phyloP scores from a whole-genome alignment of 2,888 invertebrate genomes.

The Amphipyra berbera region DNA sequence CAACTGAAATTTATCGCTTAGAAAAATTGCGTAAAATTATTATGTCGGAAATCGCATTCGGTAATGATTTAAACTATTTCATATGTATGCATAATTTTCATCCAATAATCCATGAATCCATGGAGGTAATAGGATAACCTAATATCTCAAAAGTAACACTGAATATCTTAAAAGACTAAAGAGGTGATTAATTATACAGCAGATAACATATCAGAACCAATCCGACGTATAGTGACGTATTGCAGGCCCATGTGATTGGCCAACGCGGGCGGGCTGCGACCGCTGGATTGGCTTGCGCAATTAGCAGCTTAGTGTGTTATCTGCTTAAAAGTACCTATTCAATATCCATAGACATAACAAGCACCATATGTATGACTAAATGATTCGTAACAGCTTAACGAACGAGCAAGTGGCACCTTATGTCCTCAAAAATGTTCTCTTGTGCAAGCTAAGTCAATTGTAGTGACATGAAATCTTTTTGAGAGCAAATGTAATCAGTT shows the following conservation, averaged over 20 bases:
- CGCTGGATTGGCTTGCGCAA: conserved; percentile 45
- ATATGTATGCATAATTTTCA: neutral
- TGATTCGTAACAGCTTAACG: neutral
- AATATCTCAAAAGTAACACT: conserved; percentile 15
- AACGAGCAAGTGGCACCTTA: neutral
- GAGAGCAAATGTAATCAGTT: too few species aligned
- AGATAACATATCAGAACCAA: conserved; percentile 41
- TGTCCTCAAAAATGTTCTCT: too few species aligned
- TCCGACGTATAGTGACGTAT: conserved; percentile 41
- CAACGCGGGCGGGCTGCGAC: conserved; percentile 17
- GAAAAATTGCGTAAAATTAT: too few species aligned
- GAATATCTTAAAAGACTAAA: conserved; percentile 23
- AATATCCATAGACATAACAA: conserved; percentile 31
- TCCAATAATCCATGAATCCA: too few species aligned
- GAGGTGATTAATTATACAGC: conserved; percentile 33
- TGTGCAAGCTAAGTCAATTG: too few species aligned
- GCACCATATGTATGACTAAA: conserved; percentile 24
- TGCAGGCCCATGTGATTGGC: conserved; percentile 29
- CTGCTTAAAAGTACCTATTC: conserved; percentile 41
- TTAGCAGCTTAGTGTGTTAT: conserved; percentile 51
- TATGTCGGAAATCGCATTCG: too few species aligned
- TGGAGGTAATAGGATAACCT: neutral
- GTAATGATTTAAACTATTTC: too few species aligned
- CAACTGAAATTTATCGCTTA: too few species aligned
- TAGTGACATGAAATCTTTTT: too few species aligned